Evolutionary conservation across 2,113 vertebrate genomes (phyloP).

Genomic region (Charadrius vociferus): DNA sequence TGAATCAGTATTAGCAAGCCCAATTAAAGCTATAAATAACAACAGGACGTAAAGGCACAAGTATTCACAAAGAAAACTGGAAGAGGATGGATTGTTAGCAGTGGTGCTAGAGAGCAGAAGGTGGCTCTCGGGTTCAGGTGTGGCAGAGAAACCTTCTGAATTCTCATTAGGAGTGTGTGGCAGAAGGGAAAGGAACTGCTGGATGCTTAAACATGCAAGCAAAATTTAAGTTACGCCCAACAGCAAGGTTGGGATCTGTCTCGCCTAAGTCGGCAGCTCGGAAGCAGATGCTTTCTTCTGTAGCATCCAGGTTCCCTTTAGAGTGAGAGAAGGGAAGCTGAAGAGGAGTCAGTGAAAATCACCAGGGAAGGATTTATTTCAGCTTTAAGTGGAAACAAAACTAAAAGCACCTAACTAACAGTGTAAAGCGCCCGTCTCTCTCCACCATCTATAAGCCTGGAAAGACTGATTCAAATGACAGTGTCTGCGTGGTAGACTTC

Average conservation of each 20-base stretch:
- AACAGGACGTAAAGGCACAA: not conserved
- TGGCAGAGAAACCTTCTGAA: not conserved
- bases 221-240: not conserved
- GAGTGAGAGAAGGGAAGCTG: not conserved
- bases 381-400: not conserved
- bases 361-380: not conserved
- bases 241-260: not conserved
- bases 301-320: not conserved
- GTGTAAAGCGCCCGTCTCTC: accelerated
- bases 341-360: not conserved
- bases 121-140: not conserved
- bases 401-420: not conserved
- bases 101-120: not conserved
- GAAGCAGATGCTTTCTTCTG: not conserved
- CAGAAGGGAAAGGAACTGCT: not conserved
- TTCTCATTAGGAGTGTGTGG: not conserved
- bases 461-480: not conserved
- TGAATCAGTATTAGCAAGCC: not conserved
- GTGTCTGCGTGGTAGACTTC: not conserved
- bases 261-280: not conserved
- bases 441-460: not conserved
- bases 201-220: not conserved
- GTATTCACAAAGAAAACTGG: not conserved
- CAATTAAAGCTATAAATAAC: not conserved
- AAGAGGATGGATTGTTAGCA: not conserved